Conservation (phyloP, 2,113 vertebrate genomes). For the Ibidorhyncha struthersii region DNA sequence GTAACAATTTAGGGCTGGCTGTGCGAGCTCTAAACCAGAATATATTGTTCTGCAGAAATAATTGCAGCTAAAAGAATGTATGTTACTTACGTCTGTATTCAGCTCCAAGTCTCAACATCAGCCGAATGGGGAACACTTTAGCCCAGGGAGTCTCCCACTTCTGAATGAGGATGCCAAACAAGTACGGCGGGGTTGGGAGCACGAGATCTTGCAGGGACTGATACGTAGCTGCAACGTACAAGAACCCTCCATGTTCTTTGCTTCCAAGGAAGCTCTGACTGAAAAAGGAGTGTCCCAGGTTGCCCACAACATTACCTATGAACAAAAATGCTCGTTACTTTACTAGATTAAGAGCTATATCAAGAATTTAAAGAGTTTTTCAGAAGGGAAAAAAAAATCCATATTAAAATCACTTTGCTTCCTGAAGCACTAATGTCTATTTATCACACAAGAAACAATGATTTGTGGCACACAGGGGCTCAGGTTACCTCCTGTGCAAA, state of each 20-base stretch:
- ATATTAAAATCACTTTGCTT: background rate
- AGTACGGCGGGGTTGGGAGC: constrained; percentile 91
- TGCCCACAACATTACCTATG: constrained; percentile 90
- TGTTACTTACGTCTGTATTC: constrained; percentile 93
- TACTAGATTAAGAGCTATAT: background rate
- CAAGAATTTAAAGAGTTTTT: background rate
- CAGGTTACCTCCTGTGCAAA: background rate
- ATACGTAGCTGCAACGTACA: constrained; percentile 93
- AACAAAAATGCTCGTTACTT: constrained; percentile 29
- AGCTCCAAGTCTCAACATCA: constrained; percentile 95
- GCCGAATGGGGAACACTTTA: constrained; percentile 96
- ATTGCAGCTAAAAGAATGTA: background rate
- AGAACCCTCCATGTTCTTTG: constrained; percentile 95
- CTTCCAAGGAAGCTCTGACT: constrained; percentile 96
- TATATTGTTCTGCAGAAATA: background rate
- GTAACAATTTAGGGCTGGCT: background rate
- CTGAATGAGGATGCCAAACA: constrained; percentile 97
- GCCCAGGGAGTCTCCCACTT: constrained; percentile 99
- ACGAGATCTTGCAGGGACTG: constrained; percentile 96
- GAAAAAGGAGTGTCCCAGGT: constrained; percentile 97
- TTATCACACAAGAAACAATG: background rate
- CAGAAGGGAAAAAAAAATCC: background rate
- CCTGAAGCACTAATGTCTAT: background rate
- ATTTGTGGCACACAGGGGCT: background rate
- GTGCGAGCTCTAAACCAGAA: background rate